Conservation (phyloP, 1,140 invertebrate genomes). For the Drosophila ercepeae region DNA sequence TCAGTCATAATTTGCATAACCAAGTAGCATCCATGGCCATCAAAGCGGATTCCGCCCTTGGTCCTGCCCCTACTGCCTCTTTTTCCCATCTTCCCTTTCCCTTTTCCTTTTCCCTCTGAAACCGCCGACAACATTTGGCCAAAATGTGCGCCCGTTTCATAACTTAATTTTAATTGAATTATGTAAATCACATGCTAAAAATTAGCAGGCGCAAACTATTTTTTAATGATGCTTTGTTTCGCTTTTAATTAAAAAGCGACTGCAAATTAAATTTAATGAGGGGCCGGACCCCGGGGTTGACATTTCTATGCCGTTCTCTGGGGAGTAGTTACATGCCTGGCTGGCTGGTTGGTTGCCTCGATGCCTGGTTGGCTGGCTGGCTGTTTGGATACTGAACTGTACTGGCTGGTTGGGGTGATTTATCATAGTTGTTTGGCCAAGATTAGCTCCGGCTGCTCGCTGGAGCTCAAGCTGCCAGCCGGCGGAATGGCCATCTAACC, state of each 20-base stretch:
- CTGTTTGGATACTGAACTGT: background rate
- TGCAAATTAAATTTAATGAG: conserved; percentile 78
- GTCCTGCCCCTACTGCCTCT: background rate
- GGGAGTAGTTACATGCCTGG: conserved; percentile 41
- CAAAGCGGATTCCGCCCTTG: conserved; percentile 36
- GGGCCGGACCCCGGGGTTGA: conserved; percentile 10
- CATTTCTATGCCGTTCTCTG: background rate
- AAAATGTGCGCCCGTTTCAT: conserved; percentile 72
- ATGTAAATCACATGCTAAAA: conserved; percentile 78
- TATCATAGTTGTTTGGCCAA: conserved; percentile 66
- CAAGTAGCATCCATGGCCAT: conserved; percentile 38
- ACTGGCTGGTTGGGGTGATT: conserved; percentile 42
- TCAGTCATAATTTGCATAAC: conserved; percentile 61
- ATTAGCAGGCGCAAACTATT: conserved; percentile 80
- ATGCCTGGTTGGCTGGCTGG: background rate
- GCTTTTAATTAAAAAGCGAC: conserved; percentile 76
- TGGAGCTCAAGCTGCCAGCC: conserved; percentile 32
- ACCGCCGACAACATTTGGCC: conserved; percentile 17
- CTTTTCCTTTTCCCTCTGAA: background rate
- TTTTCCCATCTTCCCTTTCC: too few species aligned
- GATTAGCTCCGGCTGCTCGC: conserved; percentile 47
- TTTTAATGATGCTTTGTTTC: conserved; percentile 73
- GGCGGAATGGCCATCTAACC: conserved; percentile 17
- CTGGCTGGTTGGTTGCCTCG: conserved; percentile 3
- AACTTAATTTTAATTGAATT: conserved; percentile 82